These are phyloP conservation scores for Apeltes quadracus DNA, from an alignment of 2,113 vertebrate species.

Conservation along the genomic window DNA sequence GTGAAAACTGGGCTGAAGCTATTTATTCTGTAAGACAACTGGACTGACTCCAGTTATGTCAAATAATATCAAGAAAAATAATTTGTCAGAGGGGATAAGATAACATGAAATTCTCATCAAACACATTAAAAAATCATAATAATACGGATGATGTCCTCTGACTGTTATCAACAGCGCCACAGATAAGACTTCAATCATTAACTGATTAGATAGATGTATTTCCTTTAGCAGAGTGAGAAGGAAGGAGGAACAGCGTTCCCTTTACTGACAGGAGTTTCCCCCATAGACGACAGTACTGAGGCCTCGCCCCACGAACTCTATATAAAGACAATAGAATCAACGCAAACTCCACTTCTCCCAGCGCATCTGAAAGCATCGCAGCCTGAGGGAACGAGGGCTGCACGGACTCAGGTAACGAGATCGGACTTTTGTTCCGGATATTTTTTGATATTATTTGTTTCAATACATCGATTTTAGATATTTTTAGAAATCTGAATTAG, in stretches of 20 bases:
- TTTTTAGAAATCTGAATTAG: too few relatives aligned
- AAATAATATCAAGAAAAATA: background rate
- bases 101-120: background rate
- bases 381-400: too few relatives aligned
- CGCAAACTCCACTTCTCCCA: conserved; percentile 12
- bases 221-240: conserved; percentile 37
- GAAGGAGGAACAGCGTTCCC: conserved; percentile 65
- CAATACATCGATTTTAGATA: too few relatives aligned
- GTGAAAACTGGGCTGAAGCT: background rate
- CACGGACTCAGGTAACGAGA: conserved; percentile 34
- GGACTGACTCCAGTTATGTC: background rate
- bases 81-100: background rate
- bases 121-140: background rate
- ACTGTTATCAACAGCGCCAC: background rate
- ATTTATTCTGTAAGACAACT: background rate
- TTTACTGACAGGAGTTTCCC: conserved; percentile 35
- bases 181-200: background rate
- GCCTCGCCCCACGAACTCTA: background rate
- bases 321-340: conserved; percentile 30
- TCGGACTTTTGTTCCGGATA: background rate
- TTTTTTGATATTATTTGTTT: background rate
- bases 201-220: conserved; percentile 11
- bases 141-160: background rate
- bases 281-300: background rate
- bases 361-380: conserved; percentile 7